Percentiles rank a stretch among this genome's conserved stretches.
Conservation (phyloP, 2,113 vertebrate genomes). For the Microcebus griseorufus region DNA sequence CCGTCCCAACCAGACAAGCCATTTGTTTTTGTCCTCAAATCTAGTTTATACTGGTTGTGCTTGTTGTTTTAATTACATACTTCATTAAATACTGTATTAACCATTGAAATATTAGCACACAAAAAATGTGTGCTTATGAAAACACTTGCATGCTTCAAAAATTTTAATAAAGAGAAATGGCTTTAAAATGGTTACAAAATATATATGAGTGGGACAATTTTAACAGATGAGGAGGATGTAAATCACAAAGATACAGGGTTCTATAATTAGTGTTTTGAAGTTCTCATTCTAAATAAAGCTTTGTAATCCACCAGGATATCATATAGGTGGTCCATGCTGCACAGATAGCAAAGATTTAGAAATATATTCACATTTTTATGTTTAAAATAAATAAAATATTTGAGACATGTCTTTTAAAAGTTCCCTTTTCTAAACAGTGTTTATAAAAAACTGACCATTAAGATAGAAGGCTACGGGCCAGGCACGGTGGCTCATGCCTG, state of each 20-base stretch:
- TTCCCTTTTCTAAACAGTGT: not conserved
- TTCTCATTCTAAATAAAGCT: not conserved
- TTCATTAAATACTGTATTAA: not conserved
- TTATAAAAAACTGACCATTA: not conserved
- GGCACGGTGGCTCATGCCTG: no score
- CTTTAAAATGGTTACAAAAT: slow-evolving; percentile 4
- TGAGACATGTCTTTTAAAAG: not conserved
- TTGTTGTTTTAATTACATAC: slow-evolving; percentile 13
- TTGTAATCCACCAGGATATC: not conserved
- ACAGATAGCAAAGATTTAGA: not conserved
- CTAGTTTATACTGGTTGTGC: not conserved
- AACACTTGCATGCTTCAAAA: not conserved
- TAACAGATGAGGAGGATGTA: not conserved
- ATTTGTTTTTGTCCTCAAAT: not conserved
- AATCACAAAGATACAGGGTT: not conserved
- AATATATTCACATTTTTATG: not conserved
- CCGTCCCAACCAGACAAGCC: not conserved
- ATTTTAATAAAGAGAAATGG: not conserved
- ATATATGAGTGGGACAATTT: not conserved
- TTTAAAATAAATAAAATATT: not conserved
- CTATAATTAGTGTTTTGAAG: not conserved
- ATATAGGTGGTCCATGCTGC: not conserved
- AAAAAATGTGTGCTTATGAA: not conserved
- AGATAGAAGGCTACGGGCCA: no score
- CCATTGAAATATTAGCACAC: not conserved